Base-by-base conservation (phyloP, 2,888 invertebrate genomes). In the Clepsis dumicolana region DNA sequence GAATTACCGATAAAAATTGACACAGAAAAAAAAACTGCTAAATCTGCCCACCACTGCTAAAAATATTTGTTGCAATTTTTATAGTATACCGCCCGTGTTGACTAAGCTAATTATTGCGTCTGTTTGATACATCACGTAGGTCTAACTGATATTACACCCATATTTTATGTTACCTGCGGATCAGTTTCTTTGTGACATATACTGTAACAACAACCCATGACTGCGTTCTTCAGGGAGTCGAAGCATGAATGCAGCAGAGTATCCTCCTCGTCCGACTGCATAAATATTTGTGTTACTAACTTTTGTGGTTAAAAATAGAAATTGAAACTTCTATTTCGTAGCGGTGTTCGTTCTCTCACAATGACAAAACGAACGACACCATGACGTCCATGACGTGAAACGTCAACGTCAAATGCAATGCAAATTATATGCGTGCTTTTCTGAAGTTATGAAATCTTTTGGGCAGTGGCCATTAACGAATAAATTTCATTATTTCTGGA, bases 181-280 rank as follows among this genome's bases (percentile, higher is more conserved):
- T 95, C 94, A 72, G 90, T 94, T 82, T 96, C 96, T 87, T 96
- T 96, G 80, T 96, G 95, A 84, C 96, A 96, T 80, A 96, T 94
- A 88, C 96, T 96, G 86, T 95, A 96, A 86, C 96, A 96, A 87
- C 95, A 95, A 78, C 95, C 95, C 95, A 95, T 95, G 82, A 91
- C 90, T 81, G 91, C 89, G 77, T 73, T 91, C 82, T 88, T 93
- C 72, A 93, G 77, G 70, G 91, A 90, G 77, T 88, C 87, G 88
- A 92, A 93, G 88, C 93, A 93, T 90, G 92, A 92, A 89, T 91
- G 91, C 88, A 92, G 80, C 79, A 87, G 76, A 76, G 82, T 84
- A 77, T 90, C 90, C 77, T 90, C 91, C 71, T 88, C 88, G 84
- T 88, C 87, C 71, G 92, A 86, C 91, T 93, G 93, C 93, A 93